Evolutionary conservation across 1,140 invertebrate species (phyloP).

Genomic region (Nixonia krombeini): DNA sequence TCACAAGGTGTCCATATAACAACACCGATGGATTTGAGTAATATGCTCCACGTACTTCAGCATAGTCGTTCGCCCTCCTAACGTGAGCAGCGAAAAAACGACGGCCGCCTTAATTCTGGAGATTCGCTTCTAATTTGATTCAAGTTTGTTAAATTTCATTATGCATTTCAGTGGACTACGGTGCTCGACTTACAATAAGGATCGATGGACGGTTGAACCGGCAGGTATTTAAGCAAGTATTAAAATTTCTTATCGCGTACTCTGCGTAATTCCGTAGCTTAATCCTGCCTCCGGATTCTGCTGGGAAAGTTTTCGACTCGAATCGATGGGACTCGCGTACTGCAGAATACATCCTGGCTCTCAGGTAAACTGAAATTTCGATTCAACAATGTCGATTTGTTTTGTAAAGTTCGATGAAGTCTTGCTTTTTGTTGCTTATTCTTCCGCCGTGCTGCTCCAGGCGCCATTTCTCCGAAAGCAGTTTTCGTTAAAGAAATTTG

Average conservation of each 20-base stretch:
- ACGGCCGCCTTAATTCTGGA: constrained; percentile 29
- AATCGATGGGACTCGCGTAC: constrained; percentile 44
- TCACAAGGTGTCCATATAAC: too few species aligned
- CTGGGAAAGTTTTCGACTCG: constrained; percentile 37
- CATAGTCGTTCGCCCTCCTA: neutral
- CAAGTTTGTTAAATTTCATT: constrained; percentile 44
- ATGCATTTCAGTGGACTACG: constrained; percentile 43
- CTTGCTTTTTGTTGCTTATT: constrained; percentile 7
- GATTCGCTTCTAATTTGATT: constrained; percentile 47
- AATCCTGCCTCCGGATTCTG: constrained; percentile 56
- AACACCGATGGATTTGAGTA: too few species aligned
- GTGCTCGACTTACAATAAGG: constrained; percentile 42
- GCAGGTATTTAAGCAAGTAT: constrained; percentile 58
- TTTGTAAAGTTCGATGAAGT: constrained; percentile 35
- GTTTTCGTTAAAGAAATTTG: too few species aligned
- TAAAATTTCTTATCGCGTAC: constrained; percentile 65
- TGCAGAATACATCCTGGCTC: constrained; percentile 39
- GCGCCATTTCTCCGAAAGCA: too few species aligned
- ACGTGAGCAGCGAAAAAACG: constrained; percentile 14
- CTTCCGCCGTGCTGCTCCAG: too few species aligned
- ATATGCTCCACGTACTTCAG: too few species aligned
- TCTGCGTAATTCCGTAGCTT: constrained; percentile 52
- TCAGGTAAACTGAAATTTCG: constrained; percentile 40
- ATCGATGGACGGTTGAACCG: constrained; percentile 45
- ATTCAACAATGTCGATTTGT: constrained; percentile 45